Evolutionary conservation across 1,140 invertebrate species (phyloP), one percentile per base, ranked within the genome.

Genomic region (Drosophila varians): DNA sequence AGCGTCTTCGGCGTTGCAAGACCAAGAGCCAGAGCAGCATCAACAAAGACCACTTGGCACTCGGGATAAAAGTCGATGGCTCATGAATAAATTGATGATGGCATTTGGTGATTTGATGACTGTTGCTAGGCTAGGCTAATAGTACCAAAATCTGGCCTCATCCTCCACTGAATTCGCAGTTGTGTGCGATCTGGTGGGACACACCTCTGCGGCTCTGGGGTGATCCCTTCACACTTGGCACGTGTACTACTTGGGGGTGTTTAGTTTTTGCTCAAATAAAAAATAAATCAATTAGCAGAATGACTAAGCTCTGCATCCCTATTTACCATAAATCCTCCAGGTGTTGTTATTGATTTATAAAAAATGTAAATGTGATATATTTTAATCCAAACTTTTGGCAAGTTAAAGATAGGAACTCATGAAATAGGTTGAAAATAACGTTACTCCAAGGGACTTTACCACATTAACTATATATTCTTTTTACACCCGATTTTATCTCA

Each of bases 241-340:
- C 68, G 58, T 54, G 45, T 49, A 48, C 49, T 45, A n/a, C n/a
- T n/a, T n/a, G n/a, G 9, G 56, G 19, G 40, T 55, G 64, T 36
- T 60, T 68, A 56, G 62, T 34, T 65, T 49, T 31, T 74, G 49
- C 34, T 58, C 64, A 78, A 88, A 77, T 82, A 80, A 77, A 74
- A 83, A 87, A 87, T 88, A 87, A 88, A 78, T 73, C 65, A 87
- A 89, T 89, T 89, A 89, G 77, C 76, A 69, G n/a, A 18, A 54
- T 83, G 74, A 78, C 64, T 72, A 82, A 87, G 68, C 19, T 21
- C 6, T 36, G 12, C n/a, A 25, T 31, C 48, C 43, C 38, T 16
- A 16, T 2, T 5, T 69, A 26, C 21, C 14, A 45, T 28, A 7
- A 21, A 12, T 16, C 43, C 45, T 71, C 28, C 43, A 61, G 42